phyloP scores from a whole-genome alignment of 2,888 invertebrate species.

The Timandra comae region DNA sequence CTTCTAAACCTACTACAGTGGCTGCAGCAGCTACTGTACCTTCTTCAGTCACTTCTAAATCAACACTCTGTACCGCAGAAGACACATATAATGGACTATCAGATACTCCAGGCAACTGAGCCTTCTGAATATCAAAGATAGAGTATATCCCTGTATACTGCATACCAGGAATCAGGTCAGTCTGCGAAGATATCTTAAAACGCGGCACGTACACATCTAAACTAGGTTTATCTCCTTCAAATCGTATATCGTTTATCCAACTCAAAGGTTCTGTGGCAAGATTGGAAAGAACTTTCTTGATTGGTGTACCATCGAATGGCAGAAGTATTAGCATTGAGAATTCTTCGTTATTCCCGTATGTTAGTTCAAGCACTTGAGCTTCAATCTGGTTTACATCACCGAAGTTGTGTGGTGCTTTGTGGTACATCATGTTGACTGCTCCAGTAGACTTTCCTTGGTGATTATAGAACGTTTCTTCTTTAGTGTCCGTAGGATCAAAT shows the following conservation, averaged over 20 bases:
- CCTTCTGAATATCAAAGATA: slow-evolving; percentile 74
- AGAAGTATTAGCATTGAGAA: slow-evolving; percentile 81
- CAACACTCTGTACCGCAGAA: slow-evolving; percentile 81
- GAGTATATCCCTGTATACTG: slow-evolving; percentile 80
- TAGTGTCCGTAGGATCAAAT: slow-evolving; percentile 77
- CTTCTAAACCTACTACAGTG: slow-evolving; percentile 68
- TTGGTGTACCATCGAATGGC: slow-evolving; percentile 75
- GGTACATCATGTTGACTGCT: slow-evolving; percentile 85
- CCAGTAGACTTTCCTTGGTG: slow-evolving; percentile 72
- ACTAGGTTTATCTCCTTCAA: slow-evolving; percentile 55
- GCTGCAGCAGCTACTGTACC: slow-evolving; percentile 83
- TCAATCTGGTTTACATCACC: slow-evolving; percentile 71
- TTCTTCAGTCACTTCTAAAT: slow-evolving; percentile 84
- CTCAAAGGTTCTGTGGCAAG: slow-evolving; percentile 62
- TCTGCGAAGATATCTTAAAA: slow-evolving; percentile 70
- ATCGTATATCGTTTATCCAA: slow-evolving; percentile 69
- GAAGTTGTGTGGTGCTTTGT: slow-evolving; percentile 76
- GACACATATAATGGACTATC: slow-evolving; percentile 76
- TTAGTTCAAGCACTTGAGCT: slow-evolving; percentile 80
- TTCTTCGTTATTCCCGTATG: slow-evolving; percentile 79
- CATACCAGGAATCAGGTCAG: slow-evolving; percentile 59
- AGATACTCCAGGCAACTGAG: slow-evolving; percentile 78
- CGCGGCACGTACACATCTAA: slow-evolving; percentile 79
- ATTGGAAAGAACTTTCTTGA: slow-evolving; percentile 67
- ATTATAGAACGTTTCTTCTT: slow-evolving; percentile 74